Conservation (phyloP, 2,888 invertebrate genomes). For the Shargacucullia verbasci region DNA sequence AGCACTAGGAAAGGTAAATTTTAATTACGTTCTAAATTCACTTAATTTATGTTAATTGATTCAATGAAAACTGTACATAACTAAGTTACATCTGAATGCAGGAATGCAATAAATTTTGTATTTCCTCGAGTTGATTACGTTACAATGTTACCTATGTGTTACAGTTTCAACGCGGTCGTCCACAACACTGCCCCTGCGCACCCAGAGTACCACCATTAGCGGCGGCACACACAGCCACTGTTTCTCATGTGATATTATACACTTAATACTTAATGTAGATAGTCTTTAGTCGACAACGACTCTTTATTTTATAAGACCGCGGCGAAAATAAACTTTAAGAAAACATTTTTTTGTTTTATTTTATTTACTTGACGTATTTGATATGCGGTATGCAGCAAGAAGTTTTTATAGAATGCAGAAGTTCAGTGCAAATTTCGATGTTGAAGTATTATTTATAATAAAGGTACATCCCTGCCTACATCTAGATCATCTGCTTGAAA, state of each 20-base stretch:
- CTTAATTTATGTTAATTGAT: slow-evolving; percentile 22
- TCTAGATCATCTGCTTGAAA: too few relatives aligned
- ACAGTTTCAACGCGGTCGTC: slow-evolving; percentile 87
- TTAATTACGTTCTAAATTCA: slow-evolving; percentile 7
- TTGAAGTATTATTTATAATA: too few relatives aligned
- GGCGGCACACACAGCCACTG: slow-evolving; percentile 63
- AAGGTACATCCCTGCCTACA: too few relatives aligned
- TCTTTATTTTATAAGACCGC: slow-evolving; percentile 85
- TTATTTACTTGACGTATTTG: too few relatives aligned
- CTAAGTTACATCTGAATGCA: slow-evolving; percentile 38
- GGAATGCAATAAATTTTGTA: slow-evolving; percentile 39
- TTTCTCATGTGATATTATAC: slow-evolving; percentile 86
- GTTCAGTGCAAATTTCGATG: too few relatives aligned
- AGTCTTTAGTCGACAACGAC: slow-evolving; percentile 85
- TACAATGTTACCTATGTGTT: slow-evolving; percentile 35
- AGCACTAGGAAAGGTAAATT: background rate
- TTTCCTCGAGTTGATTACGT: slow-evolving; percentile 46
- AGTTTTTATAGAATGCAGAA: too few relatives aligned
- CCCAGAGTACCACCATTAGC: slow-evolving; percentile 81
- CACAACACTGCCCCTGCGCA: slow-evolving; percentile 86
- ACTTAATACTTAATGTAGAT: slow-evolving; percentile 83
- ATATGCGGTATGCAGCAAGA: too few relatives aligned
- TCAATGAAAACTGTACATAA: slow-evolving; percentile 41
- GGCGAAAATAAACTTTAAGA: slow-evolving; percentile 87
- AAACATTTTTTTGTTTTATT: slow-evolving; percentile 53